A percentile compares a stretch with the other conserved stretches of the same genome.
These are phyloP conservation scores for Pseudococcus viburni DNA, from an alignment of 2,888 invertebrate genomes.

Conservation along the genomic window DNA sequence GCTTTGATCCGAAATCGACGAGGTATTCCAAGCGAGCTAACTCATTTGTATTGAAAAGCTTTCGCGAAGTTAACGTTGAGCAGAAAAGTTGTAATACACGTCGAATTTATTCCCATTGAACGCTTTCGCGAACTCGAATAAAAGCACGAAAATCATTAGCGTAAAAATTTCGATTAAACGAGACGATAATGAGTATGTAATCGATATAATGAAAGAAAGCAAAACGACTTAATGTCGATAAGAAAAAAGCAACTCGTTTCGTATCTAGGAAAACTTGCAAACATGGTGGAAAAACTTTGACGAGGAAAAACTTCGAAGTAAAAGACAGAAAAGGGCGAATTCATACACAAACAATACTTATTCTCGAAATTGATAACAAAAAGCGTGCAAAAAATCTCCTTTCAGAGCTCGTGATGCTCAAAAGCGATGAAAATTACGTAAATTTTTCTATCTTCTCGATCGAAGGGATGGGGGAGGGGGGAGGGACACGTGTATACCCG, in stretches of 20 bases:
- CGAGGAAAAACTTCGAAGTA: background rate
- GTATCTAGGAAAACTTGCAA: background rate
- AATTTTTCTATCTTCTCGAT: background rate
- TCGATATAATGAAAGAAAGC: constrained; percentile 24
- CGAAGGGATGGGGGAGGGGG: background rate
- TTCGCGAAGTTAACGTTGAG: background rate
- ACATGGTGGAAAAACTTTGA: background rate
- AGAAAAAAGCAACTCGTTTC: background rate
- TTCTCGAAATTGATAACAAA: background rate
- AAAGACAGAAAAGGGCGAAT: background rate
- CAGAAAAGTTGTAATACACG: constrained; percentile 22
- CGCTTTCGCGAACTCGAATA: background rate
- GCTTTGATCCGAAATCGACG: background rate
- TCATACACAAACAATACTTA: background rate
- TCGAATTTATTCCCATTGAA: constrained; percentile 23
- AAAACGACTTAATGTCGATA: constrained; percentile 11
- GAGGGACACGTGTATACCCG: background rate
- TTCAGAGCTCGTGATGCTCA: background rate
- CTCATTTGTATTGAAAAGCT: constrained; percentile 12
- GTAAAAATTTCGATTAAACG: constrained; percentile 30
- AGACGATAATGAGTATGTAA: constrained; percentile 30
- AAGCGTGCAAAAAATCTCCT: background rate
- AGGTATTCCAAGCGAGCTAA: constrained; percentile 6
- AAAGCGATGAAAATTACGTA: background rate
- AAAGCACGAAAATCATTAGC: constrained; percentile 30